A percentile compares a stretch with the other conserved stretches of the same genome.
Conservation (phyloP, 1,140 invertebrate species). For the Aphelinus atriplicis region DNA sequence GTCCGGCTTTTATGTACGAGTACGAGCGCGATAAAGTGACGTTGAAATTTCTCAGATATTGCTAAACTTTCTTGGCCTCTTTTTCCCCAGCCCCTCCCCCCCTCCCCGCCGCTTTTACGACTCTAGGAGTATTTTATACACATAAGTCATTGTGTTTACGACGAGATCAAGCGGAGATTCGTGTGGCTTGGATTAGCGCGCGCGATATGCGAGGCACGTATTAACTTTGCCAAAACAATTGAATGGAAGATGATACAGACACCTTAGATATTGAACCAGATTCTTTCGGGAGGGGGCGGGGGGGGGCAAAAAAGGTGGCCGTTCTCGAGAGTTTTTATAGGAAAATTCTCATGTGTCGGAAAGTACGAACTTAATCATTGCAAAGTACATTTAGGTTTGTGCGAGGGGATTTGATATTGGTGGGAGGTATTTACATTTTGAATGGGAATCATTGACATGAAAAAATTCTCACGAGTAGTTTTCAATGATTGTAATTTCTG, state of each 20-base stretch:
- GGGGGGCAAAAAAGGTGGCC: neutral
- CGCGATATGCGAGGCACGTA: neutral
- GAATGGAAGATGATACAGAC: neutral
- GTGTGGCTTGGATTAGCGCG: neutral
- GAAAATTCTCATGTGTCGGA: conserved; percentile 5
- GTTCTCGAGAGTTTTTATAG: conserved; percentile 8
- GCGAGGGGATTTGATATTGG: too few species aligned
- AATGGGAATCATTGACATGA: too few species aligned
- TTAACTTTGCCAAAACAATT: neutral
- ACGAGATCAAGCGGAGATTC: neutral
- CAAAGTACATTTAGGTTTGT: neutral
- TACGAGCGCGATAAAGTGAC: neutral
- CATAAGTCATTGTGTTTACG: neutral
- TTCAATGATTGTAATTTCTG: too few species aligned
- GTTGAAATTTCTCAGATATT: neutral
- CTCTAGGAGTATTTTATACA: neutral
- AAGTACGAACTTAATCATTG: conserved; percentile 7
- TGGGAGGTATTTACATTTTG: too few species aligned
- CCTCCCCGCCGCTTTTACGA: too few species aligned
- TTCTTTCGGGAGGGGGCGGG: neutral
- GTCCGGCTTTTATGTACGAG: neutral
- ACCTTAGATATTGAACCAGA: conserved; percentile 12
- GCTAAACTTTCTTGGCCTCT: neutral
- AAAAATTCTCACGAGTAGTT: too few species aligned
- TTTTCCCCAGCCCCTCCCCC: too few species aligned